Evolutionary conservation across 1,140 invertebrate species (phyloP).

Genomic region (Drosophila lacertosa): DNA sequence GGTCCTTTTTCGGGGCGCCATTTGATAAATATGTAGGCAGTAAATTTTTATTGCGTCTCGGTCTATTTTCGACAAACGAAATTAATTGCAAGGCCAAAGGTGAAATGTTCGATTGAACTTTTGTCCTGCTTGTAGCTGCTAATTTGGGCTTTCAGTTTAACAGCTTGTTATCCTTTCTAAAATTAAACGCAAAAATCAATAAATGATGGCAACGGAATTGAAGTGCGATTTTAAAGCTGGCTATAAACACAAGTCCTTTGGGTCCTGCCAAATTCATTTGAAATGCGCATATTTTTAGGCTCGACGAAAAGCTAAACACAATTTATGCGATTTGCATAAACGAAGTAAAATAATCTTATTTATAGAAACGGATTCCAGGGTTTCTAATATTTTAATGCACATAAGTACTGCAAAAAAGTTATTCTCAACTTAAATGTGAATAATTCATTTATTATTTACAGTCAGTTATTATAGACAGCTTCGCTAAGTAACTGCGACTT

Average conservation of each 20-base stretch:
- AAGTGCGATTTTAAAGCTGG: background rate
- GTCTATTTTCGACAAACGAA: slow-evolving; percentile 63
- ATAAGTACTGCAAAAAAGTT: background rate
- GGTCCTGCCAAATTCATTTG: background rate
- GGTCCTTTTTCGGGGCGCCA: slow-evolving; percentile 40
- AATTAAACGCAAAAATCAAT: slow-evolving; percentile 17
- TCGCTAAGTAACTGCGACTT: too few species aligned
- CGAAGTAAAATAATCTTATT: slow-evolving; percentile 18
- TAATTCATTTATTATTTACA: too few species aligned
- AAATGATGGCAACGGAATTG: background rate
- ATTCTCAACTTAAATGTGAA: background rate
- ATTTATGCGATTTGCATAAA: slow-evolving; percentile 37
- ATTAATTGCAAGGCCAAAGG: slow-evolving; percentile 59
- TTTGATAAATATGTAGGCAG: slow-evolving; percentile 71
- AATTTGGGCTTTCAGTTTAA: slow-evolving; percentile 8
- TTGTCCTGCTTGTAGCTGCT: slow-evolving; percentile 39
- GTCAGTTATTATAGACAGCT: too few species aligned
- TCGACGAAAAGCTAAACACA: slow-evolving; percentile 9
- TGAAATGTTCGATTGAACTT: slow-evolving; percentile 39
- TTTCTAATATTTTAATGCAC: slow-evolving; percentile 2
- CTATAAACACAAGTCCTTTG: background rate
- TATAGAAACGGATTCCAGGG: slow-evolving; percentile 1
- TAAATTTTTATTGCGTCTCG: slow-evolving; percentile 35
- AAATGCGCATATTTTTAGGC: slow-evolving; percentile 17
- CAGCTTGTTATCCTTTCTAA: slow-evolving; percentile 1